Evolutionary conservation across 2,113 vertebrate species (phyloP), one percentile per base, ranked within the genome.

Genomic region (Oenanthe melanoleuca): DNA sequence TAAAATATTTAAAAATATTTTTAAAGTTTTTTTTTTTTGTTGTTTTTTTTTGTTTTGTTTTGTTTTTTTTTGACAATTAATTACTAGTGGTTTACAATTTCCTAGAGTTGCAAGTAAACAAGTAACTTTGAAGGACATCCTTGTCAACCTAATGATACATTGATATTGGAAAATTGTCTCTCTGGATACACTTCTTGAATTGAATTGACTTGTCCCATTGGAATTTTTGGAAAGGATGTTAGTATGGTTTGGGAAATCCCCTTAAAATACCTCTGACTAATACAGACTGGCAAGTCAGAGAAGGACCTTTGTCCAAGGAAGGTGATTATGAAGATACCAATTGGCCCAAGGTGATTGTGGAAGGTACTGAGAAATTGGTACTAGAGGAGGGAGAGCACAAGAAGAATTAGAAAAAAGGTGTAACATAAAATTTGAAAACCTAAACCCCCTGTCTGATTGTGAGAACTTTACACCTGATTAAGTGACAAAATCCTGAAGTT

Each of bases 291-390:
- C 47, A 73, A 45, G 29, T 5, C 28, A 11, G 74, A 67, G 60
- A 26, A 49, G 34, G n/a, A 59, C 25, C 20, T 61, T 63, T 83
- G 11, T 42, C 53, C n/a, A 55, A 18, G 44, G 29, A 67, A 74
- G 34, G 19, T 22, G 47, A 34, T 16, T 1, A 3, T 37, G 57
- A 72, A 71, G n/a, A 29, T 17, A 8, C 25, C 31, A 44, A 8
- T 1, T 38, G 29, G 11, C n/a, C 29, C 42, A 40, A 49, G 34
- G 24, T 22, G 17, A 9, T 21, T 0, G 0, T 25, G n/a, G 37
- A 52, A 40, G 14, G 44, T 12, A 5, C 34, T 44, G 70, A 42
- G 29, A 80, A 72, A 50, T 6, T 12, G 28, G 6, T 42, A 23
- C 5, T 22, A 24, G 34, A 45, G 55, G 52, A 70, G 8, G 14